A percentile compares a stretch with the other conserved stretches of the same genome.
These are phyloP conservation scores for Halictus ligatus DNA, from an alignment of 2,888 invertebrate species.

Conservation along the genomic window DNA sequence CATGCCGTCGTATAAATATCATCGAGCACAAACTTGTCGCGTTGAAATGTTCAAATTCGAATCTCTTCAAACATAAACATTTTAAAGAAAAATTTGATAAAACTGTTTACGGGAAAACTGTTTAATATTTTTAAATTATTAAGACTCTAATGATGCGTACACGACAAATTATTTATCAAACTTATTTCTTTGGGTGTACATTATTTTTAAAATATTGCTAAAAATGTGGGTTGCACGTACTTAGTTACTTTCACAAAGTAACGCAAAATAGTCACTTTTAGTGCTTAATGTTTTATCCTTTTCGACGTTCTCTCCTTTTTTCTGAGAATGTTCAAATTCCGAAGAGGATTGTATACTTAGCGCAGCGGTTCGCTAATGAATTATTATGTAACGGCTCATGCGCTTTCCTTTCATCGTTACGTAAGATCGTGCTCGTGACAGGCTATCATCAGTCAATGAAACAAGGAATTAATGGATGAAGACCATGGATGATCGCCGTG, in stretches of 20 bases:
- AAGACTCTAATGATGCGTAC: too few relatives aligned
- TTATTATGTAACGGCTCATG: slow-evolving; percentile 10
- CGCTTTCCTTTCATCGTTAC: slow-evolving; percentile 14
- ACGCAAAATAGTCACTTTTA: too few relatives aligned
- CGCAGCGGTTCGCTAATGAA: slow-evolving; percentile 7
- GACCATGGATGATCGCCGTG: slow-evolving; percentile 1
- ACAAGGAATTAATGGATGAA: slow-evolving; percentile 28
- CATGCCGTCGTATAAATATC: background rate
- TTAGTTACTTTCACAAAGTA: too few relatives aligned
- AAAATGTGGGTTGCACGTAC: too few relatives aligned
- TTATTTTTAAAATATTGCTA: too few relatives aligned
- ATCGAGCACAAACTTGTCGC: background rate
- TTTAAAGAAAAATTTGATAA: background rate
- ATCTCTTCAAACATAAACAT: background rate
- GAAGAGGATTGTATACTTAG: background rate
- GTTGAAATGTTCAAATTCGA: background rate
- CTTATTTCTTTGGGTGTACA: too few relatives aligned
- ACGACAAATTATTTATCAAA: too few relatives aligned
- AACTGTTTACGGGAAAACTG: too few relatives aligned
- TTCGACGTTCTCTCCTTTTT: background rate
- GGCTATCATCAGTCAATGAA: slow-evolving; percentile 17
- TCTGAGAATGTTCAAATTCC: background rate
- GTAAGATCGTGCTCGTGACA: background rate
- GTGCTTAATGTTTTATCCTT: too few relatives aligned
- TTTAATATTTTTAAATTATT: too few relatives aligned